Evolutionary conservation across 2,797 vertebrate genomes (phyloP).

Genomic region (Enteromius trimaculatus): DNA sequence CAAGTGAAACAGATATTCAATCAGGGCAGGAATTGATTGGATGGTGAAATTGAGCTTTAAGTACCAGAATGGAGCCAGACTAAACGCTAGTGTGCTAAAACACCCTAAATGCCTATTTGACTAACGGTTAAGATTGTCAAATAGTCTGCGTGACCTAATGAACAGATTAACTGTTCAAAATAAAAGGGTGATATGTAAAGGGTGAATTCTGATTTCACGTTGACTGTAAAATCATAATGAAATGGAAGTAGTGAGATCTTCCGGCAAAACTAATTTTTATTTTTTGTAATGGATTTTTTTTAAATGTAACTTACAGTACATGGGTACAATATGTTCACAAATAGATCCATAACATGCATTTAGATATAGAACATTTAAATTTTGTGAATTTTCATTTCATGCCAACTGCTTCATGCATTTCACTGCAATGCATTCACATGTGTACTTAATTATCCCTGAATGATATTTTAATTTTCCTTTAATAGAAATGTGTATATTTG

Average conservation of each 20-base stretch:
- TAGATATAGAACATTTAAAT: background rate
- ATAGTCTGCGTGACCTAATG: background rate
- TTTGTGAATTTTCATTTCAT: background rate
- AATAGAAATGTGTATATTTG: background rate
- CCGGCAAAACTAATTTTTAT: too few relatives aligned
- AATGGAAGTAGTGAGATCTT: background rate
- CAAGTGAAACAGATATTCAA: constrained; percentile 1
- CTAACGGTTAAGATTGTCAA: background rate
- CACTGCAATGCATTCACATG: background rate
- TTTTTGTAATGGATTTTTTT: background rate
- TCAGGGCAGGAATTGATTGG: background rate
- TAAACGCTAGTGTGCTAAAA: constrained; percentile 1
- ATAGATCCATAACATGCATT: background rate
- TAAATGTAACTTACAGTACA: background rate
- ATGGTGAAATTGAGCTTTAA: background rate
- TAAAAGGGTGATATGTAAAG: background rate
- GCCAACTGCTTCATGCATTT: background rate
- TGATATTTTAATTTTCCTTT: background rate
- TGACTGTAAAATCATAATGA: background rate
- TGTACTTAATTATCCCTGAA: background rate
- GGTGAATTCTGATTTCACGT: background rate
- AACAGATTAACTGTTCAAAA: background rate
- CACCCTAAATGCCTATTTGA: constrained; percentile 5
- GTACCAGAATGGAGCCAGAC: constrained; percentile 2
- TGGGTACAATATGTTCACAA: background rate